Evolutionary conservation across 2,888 invertebrate genomes (phyloP).

Genomic region (Neoitamus cyanurus): DNA sequence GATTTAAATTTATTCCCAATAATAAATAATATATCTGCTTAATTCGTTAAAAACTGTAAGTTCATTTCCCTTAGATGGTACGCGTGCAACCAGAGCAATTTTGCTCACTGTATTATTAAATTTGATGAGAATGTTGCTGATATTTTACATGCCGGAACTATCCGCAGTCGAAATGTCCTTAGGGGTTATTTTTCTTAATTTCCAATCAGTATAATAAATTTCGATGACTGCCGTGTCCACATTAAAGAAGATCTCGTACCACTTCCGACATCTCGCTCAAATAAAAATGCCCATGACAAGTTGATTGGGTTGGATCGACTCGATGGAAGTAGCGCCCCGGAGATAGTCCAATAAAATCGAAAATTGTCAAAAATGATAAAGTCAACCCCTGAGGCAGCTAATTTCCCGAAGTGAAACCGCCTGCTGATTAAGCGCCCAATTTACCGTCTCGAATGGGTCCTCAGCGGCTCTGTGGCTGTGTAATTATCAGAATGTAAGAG

Average conservation of each 20-base stretch:
- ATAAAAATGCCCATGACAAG: conserved; percentile 26
- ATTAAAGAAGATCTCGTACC: background rate
- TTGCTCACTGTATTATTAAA: no score
- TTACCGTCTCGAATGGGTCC: background rate
- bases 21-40: no score
- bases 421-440: conserved; percentile 43
- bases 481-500: conserved; percentile 30
- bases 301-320: conserved; percentile 28
- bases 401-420: conserved; percentile 44
- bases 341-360: conserved; percentile 8
- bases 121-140: no score
- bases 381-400: conserved; percentile 17
- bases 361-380: conserved; percentile 45
- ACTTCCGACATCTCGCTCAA: background rate
- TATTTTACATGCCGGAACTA: no score
- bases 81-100: no score
- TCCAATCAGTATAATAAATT: background rate
- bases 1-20: no score
- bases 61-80: no score
- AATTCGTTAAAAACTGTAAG: no score
- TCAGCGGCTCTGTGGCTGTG: background rate
- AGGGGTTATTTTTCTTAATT: no score
- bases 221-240: background rate
- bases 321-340: background rate
- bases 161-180: no score